Evolutionary conservation across 35 echinoderm and acorn worm species (phyloP).

Genomic region (Lytechinus pictus): DNA sequence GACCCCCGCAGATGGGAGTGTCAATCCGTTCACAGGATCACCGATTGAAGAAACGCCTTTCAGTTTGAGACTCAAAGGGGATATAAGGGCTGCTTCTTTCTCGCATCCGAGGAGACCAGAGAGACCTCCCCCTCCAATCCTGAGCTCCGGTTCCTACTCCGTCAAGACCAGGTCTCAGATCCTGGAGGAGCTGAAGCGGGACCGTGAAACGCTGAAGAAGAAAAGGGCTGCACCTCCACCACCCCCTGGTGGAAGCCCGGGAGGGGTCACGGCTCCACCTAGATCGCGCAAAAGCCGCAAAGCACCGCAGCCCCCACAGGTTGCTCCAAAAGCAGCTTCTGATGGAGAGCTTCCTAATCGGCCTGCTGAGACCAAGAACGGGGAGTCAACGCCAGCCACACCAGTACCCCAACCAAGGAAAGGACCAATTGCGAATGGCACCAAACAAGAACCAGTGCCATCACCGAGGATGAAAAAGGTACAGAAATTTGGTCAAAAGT

Average conservation of each 20-base stretch:
- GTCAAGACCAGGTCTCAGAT: constrained; percentile 93
- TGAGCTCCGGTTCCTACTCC: constrained; percentile 58
- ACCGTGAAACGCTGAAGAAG: constrained; percentile 75
- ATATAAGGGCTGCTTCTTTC: not conserved
- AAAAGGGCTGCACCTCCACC: constrained; percentile 53
- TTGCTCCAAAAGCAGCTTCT: not conserved
- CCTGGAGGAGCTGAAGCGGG: constrained; percentile 83
- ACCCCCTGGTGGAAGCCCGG: constrained; percentile 32
- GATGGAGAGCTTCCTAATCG: not conserved
- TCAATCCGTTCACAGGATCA: constrained; percentile 82
- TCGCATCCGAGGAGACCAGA: constrained; percentile 53
- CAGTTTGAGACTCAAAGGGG: constrained; percentile 20
- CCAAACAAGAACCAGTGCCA: constrained; percentile 48
- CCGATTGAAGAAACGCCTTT: constrained; percentile 51
- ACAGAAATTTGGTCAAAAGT: constrained; percentile 61
- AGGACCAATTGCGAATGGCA: not conserved
- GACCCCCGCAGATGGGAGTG: constrained; percentile 17
- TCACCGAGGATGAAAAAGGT: constrained; percentile 52
- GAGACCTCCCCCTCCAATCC: constrained; percentile 74
- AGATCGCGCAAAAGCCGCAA: constrained; percentile 68
- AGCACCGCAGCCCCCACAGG: constrained; percentile 62
- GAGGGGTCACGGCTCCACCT: constrained; percentile 28
- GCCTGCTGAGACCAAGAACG: not conserved
- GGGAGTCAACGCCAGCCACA: constrained; percentile 13
- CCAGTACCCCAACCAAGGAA: constrained; percentile 34